phyloP scores from a whole-genome alignment of 64 coral and sea anemone species.

The Pachyseris speciosa region DNA sequence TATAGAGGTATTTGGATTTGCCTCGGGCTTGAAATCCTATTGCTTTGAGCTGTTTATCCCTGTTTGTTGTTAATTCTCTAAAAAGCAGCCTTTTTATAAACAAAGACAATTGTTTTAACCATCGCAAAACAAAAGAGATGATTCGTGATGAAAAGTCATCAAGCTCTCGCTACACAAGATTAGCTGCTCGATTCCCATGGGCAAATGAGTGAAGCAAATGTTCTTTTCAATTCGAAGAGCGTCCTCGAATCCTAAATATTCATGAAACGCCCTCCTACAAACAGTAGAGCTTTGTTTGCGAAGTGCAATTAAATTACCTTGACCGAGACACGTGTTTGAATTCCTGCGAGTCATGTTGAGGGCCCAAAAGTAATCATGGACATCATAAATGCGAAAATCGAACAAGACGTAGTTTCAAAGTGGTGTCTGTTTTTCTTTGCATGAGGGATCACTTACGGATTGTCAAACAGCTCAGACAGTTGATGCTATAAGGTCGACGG shows the following conservation, averaged over 20 bases:
- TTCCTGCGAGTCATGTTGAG: neutral
- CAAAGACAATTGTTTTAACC: neutral
- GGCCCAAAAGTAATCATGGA: neutral
- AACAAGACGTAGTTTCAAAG: neutral
- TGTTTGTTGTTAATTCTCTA: neutral
- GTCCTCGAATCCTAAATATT: neutral
- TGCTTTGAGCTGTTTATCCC: neutral
- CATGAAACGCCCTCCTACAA: neutral
- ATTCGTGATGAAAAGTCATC: neutral
- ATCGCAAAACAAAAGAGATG: neutral
- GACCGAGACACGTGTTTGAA: neutral
- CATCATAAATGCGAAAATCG: neutral
- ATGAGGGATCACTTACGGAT: neutral
- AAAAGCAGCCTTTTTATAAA: neutral
- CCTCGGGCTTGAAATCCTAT: neutral
- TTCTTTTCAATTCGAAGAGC: neutral
- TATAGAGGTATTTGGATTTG: neutral
- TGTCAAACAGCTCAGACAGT: neutral
- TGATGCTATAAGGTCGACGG: neutral
- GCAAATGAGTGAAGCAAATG: too few relatives aligned
- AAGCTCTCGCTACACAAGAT: neutral
- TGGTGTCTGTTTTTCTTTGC: neutral
- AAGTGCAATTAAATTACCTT: neutral
- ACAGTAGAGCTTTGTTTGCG: conserved; percentile 17
- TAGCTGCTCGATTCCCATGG: neutral